phyloP scores from a whole-genome alignment of 1,140 invertebrate species.

The Psix sp. region DNA sequence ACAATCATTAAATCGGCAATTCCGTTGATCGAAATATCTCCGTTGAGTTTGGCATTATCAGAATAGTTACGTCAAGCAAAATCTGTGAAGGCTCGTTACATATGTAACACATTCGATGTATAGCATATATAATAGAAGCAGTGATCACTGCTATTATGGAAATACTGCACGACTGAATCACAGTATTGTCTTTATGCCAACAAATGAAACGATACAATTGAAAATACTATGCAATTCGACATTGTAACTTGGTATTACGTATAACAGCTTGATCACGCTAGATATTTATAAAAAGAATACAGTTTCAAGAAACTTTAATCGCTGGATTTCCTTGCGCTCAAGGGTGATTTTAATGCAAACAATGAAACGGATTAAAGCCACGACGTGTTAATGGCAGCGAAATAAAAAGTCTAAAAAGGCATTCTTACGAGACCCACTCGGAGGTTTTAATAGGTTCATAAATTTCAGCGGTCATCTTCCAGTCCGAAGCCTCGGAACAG shows the following conservation, averaged over 20 bases:
- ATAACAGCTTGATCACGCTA: too few species aligned
- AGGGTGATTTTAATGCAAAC: too few species aligned
- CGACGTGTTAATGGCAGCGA: too few species aligned
- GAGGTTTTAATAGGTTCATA: too few species aligned
- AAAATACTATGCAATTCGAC: slow-evolving; percentile 5
- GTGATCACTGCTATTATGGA: slow-evolving; percentile 42
- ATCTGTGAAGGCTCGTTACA: slow-evolving; percentile 35
- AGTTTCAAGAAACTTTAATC: slow-evolving; percentile 11
- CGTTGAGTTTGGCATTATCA: slow-evolving; percentile 14
- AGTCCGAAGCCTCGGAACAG: too few species aligned
- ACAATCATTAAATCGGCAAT: slow-evolving; percentile 1
- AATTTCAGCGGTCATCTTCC: too few species aligned
- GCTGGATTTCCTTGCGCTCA: slow-evolving; percentile 17
- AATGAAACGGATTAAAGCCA: too few species aligned
- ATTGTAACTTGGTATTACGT: slow-evolving; percentile 2
- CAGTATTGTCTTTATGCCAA: slow-evolving; percentile 15
- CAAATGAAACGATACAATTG: slow-evolving; percentile 18
- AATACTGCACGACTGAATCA: slow-evolving; percentile 18
- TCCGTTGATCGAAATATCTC: slow-evolving; percentile 30
- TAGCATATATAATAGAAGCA: slow-evolving; percentile 18
- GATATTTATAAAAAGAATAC: slow-evolving; percentile 12
- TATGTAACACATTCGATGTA: slow-evolving; percentile 27
- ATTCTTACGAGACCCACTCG: too few species aligned
- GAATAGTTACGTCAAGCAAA: slow-evolving; percentile 4
- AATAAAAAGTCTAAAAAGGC: too few species aligned